Evolutionary conservation across 2,797 vertebrate genomes (phyloP).

Genomic region (Typhlichthys subterraneus): DNA sequence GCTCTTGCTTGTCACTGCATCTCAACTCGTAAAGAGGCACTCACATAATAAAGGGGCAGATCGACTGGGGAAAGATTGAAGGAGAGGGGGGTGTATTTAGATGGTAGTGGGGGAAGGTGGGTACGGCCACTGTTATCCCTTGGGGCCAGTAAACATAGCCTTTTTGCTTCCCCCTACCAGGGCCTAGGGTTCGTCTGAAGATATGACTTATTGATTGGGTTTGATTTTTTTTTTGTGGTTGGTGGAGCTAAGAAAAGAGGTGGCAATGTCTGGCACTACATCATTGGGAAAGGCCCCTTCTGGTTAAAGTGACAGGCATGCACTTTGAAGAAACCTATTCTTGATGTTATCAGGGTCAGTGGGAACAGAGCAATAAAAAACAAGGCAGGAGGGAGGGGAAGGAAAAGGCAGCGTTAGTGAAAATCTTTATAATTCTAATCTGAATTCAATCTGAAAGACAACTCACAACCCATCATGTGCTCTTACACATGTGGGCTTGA

Average conservation of each 20-base stretch:
- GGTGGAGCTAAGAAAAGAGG: constrained; percentile 28
- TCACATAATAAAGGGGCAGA: constrained; percentile 50
- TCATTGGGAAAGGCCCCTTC: constrained; percentile 26
- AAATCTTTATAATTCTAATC: constrained; percentile 9
- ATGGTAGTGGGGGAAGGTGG: neutral
- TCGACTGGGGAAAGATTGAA: constrained; percentile 35
- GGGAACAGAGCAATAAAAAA: constrained; percentile 1
- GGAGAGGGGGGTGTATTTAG: neutral
- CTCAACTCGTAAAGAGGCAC: constrained; percentile 23
- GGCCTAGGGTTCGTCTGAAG: constrained; percentile 71
- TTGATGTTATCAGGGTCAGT: constrained; percentile 25
- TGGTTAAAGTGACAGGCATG: constrained; percentile 21
- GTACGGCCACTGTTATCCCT: constrained; percentile 42
- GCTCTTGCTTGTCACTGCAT: neutral
- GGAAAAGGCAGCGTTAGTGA: constrained; percentile 6
- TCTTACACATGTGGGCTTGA: too few relatives aligned
- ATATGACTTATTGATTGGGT: constrained; percentile 78
- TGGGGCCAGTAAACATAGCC: constrained; percentile 66
- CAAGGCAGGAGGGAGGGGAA: neutral
- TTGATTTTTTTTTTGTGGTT: constrained; percentile 66
- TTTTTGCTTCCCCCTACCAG: constrained; percentile 60
- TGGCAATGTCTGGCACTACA: constrained; percentile 35
- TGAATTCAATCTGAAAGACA: too few relatives aligned
- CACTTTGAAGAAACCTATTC: constrained; percentile 15
- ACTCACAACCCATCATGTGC: too few relatives aligned